Conservation (phyloP, 2,888 invertebrate species). For the Apodemia zela region DNA sequence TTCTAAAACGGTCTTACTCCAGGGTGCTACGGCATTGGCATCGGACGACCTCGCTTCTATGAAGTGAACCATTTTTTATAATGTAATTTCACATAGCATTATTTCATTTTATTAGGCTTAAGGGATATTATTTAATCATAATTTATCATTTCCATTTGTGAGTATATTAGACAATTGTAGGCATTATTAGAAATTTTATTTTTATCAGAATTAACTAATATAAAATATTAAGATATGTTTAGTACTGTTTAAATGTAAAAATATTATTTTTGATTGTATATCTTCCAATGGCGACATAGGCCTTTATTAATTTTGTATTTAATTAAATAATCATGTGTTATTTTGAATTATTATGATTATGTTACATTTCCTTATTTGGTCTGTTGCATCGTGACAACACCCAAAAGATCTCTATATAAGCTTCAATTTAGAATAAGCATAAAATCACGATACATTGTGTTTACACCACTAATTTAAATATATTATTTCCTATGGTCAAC, state of each 20-base stretch:
- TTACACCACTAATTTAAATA: constrained; percentile 47
- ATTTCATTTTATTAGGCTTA: constrained; percentile 38
- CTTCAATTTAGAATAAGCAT: constrained; percentile 46
- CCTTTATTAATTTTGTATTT: constrained; percentile 20
- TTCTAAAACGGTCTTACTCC: background rate
- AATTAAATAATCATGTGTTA: constrained; percentile 7
- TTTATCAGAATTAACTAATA: constrained; percentile 45
- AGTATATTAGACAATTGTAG: constrained; percentile 58
- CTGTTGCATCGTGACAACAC: constrained; percentile 38
- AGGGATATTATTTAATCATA: constrained; percentile 48
- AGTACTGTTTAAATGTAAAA: constrained; percentile 50
- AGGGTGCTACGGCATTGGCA: background rate
- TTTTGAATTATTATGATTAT: constrained; percentile 7
- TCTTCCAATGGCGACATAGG: constrained; percentile 27
- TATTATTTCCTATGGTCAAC: constrained; percentile 69
- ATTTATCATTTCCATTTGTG: constrained; percentile 50
- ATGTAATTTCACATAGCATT: constrained; percentile 36
- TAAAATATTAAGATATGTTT: constrained; percentile 46
- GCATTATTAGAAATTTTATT: constrained; percentile 56
- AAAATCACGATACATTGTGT: constrained; percentile 44
- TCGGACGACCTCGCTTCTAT: constrained; percentile 61
- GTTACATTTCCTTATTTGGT: constrained; percentile 15
- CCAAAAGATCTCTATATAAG: constrained; percentile 60
- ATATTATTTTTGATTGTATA: constrained; percentile 42
- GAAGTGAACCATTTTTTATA: constrained; percentile 51